These are phyloP conservation scores for Trachymyrmex septentrionalis DNA, from an alignment of 1,140 invertebrate species.

Conservation along the genomic window DNA sequence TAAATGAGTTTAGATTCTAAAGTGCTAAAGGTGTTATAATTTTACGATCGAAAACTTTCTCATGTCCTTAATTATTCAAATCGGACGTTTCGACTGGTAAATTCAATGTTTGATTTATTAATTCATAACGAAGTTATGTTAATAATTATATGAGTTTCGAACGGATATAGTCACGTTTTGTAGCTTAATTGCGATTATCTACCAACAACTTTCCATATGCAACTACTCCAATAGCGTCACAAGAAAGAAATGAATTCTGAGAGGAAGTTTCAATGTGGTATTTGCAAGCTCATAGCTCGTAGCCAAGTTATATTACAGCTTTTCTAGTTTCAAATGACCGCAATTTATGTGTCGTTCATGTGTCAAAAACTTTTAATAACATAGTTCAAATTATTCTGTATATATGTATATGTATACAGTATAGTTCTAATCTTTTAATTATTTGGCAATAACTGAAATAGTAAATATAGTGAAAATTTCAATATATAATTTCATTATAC, in stretches of 20 bases:
- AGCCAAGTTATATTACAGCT: conserved; percentile 24
- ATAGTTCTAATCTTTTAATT: no score
- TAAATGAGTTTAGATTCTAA: not conserved
- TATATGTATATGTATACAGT: no score
- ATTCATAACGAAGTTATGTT: conserved; percentile 30
- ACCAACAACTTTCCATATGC: conserved; percentile 5
- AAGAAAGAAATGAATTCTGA: conserved; percentile 38
- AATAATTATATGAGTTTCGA: not conserved
- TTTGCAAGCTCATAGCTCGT: conserved; percentile 14
- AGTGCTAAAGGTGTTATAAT: not conserved
- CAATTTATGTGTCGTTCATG: not conserved
- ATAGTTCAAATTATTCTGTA: not conserved
- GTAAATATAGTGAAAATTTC: not conserved
- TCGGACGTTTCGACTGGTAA: not conserved
- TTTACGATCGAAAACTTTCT: not conserved
- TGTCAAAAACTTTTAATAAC: conserved; percentile 38
- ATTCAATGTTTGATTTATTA: conserved; percentile 20
- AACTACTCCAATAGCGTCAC: conserved; percentile 9
- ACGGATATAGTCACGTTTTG: not conserved
- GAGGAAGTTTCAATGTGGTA: conserved; percentile 26
- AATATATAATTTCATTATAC: no score
- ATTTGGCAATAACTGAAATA: not conserved
- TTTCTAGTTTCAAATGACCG: conserved; percentile 2
- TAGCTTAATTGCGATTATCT: conserved; percentile 40
- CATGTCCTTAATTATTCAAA: not conserved